Evolutionary conservation across 2,888 invertebrate genomes (phyloP), one percentile per base, ranked within the genome.

Genomic region (Parnassius mnemosyne): DNA sequence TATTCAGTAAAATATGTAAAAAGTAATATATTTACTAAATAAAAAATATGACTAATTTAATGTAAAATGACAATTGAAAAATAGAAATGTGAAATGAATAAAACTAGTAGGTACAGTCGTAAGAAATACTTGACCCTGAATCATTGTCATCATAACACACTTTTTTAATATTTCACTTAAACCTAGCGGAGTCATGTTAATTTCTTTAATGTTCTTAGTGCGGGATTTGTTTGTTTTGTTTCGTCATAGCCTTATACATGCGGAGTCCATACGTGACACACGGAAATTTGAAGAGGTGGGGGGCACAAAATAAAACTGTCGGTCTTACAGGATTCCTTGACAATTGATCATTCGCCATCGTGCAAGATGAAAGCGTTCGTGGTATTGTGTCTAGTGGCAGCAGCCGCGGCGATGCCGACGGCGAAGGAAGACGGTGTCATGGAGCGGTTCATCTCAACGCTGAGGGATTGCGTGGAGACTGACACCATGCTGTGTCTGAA

Each of bases 401-500:
- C 78, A 34, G 85, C 80, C 63, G 72, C 78, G 75, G 89, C 88
- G 41, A 72, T 85, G 81, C 89, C 90, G 66, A 82, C 83, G 72
- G 73, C 77, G 1, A 87, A 83, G 70, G 90, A 90, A 60, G 89
- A 89, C 69, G 85, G 87, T 3, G 73, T 69, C 16, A 67, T 88
- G 73, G 88, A 88, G 65, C 80, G 78, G 65, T 87, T 91, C 77
- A 76, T 90, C 64, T 84, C 87, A 7, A 77, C 84, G 9, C 72
- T 96, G 66, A 93, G 94, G 83, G 94, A 94, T 76, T 96, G 96
- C 83, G 93, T 95, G 73, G 93, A 94, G 67, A 92, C 93, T 67
- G 94, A 95, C 72, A 92, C 95, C 77, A 89, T 94, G 74, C 87
- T 95, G 82, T 96, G 96, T 79, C 84, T 95, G 68, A 96, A 96